Base-by-base conservation (phyloP, 2,888 invertebrate species). In the Latrodectus hesperus region DNA sequence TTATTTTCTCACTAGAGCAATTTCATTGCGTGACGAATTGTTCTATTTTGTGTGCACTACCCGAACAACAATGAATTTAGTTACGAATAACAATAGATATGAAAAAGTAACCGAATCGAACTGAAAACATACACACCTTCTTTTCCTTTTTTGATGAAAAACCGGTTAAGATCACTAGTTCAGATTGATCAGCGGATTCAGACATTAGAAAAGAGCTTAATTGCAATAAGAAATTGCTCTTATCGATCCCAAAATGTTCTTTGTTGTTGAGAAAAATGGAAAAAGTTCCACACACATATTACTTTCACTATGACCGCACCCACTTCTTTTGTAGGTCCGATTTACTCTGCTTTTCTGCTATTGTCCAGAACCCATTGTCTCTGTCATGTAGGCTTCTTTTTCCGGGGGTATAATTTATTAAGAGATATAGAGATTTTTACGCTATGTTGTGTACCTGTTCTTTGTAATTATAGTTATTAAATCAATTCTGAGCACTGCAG, bases 81-180 rank as follows among this genome's bases (percentile, higher is more conserved):
- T 49, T 22, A 64, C 52, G 53, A 12, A 60, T n/a, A 75, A 71
- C 72, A 84, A 84, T 73, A 72, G 52, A 53, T 64, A 51, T 17
- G 77, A 72, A 73, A 52, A 65, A 74, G n/a, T 16, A 75, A 70
- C 75, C 75, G 55, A 70, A 75, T 82, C 73, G 65, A 65, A 38
- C 38, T 38, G 38, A 55, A 67, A 67, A 65, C 52, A 52, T 65
- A 77, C 78, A 84, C 73, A 55, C 68, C 77, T 77, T 38, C 17
- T 22, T 26, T 9, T 22, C 17, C 49, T 55, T 67, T 65, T 81
- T 67, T 17, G 67, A 74, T 74, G 55, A 1, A 22, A 82, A 84
- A 84, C 84, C 84, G 78, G 84, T 84, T 67, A 17, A 71, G 67
- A 84, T 78, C 65, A 76, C 52, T 26, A 38, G 16, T 52, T 9